Conservation (phyloP, 2,797 vertebrate species). For the Varecia variegata region DNA sequence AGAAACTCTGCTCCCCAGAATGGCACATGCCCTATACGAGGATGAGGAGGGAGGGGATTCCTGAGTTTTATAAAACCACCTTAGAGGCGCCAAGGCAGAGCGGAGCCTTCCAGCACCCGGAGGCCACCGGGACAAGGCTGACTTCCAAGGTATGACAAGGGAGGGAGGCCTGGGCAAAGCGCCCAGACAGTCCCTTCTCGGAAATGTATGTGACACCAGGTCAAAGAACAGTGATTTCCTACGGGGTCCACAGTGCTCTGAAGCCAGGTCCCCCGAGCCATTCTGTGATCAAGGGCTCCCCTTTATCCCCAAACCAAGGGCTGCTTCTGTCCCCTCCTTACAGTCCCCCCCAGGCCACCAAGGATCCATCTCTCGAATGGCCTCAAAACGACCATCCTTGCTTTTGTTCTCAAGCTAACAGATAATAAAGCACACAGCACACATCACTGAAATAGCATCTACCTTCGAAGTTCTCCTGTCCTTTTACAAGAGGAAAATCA, state of each 20-base stretch:
- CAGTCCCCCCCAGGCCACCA: neutral
- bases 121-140: neutral
- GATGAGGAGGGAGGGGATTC: neutral
- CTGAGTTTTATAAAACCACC: neutral
- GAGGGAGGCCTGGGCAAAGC: neutral
- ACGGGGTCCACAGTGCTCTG: neutral
- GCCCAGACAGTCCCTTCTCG: neutral
- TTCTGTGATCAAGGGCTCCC: conserved; percentile 64
- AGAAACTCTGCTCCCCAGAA: neutral
- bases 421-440: conserved; percentile 48
- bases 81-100: neutral
- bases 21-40: neutral
- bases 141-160: neutral
- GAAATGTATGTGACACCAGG: neutral
- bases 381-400: neutral
- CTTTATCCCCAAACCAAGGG: conserved; percentile 80
- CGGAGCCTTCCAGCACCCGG: neutral
- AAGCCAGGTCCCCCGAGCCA: neutral
- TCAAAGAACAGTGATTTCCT: neutral
- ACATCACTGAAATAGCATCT: neutral
- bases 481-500: conserved; percentile 26
- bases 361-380: conserved; percentile 4
- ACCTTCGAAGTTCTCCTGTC: conserved; percentile 41
- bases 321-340: neutral
- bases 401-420: conserved; percentile 46